These are phyloP conservation scores for Caenorhabditis inopinata DNA, from an alignment of 1,140 invertebrate genomes.

Conservation along the genomic window DNA sequence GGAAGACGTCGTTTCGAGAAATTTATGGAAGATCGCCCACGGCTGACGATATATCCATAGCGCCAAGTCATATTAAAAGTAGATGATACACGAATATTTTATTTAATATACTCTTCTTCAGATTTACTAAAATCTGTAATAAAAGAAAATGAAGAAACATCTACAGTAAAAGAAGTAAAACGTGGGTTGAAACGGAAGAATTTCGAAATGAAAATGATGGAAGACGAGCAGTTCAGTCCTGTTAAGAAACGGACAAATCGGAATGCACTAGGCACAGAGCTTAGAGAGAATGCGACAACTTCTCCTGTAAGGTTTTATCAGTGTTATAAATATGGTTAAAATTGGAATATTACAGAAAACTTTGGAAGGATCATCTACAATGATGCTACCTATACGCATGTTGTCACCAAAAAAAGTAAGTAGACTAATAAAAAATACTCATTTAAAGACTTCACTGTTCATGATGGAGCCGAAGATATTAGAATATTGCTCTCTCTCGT, in stretches of 20 bases:
- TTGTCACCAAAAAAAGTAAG: background rate
- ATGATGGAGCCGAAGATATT: too few species aligned
- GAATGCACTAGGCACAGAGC: background rate
- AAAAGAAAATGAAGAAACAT: background rate
- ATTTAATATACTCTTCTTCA: background rate
- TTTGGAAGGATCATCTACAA: too few species aligned
- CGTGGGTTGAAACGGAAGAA: background rate
- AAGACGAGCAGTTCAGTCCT: background rate
- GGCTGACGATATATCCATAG: background rate
- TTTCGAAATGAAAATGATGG: constrained; percentile 13
- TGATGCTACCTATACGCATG: too few species aligned
- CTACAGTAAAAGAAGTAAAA: background rate
- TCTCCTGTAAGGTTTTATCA: background rate
- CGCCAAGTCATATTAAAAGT: background rate
- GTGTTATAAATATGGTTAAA: background rate
- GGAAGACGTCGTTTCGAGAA: background rate
- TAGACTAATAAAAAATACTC: too few species aligned
- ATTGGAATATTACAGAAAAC: background rate
- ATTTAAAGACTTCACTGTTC: too few species aligned
- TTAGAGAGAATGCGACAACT: background rate
- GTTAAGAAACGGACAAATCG: background rate
- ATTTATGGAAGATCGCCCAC: background rate
- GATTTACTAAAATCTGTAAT: background rate
- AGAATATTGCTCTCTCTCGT: too few species aligned
- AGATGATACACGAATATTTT: background rate